Evolutionary conservation across 64 coral and sea anemone genomes (phyloP), one percentile per base, ranked within the genome.

Genomic region (Actinia equina): DNA sequence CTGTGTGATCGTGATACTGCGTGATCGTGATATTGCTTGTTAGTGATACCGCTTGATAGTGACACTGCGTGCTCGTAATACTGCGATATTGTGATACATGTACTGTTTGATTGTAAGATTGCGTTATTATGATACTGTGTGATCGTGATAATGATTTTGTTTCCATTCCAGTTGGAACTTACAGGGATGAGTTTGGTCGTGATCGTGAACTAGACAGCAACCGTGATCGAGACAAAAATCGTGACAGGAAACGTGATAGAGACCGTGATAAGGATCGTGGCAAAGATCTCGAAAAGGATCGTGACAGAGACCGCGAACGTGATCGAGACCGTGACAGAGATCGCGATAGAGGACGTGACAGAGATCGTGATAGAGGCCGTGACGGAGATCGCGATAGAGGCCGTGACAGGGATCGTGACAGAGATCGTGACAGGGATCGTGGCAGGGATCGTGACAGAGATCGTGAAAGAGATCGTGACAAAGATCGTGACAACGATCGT

Each of bases 131-230:
- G 30, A 37, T 37, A 37, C 46, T 49, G 1, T 12, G 55, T 57
- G 10, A 11, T 54, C 52, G 52, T 57, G 55, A 7, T 57, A 13
- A 27, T 14, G 69, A 30, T 10, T 14, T 16, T 74, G 69, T 74
- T 41, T 41, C n/a, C 69, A 25, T 74, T 15, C 20, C 25, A 74
- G 69, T 5, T 74, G 18, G 19, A 52, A 81, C 78, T 22, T 81
- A 81, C 44, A 25, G 78, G 17, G 88, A 89, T 58, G 64, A 89
- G 52, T 89, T 89, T 89, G 88, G 88, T 42, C 88, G 88, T 59
- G 88, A 89, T 53, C 78, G 43, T 81, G 78, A 49, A 37, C 44
- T 44, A 18, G 78, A 81, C 42, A 81, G 43, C 9, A 52, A 52
- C 22, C 83, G 82, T 57, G 25, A 65, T 7, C 44, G 79, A n/a